Evolutionary conservation across 1,140 invertebrate genomes (phyloP), one percentile per base, ranked within the genome.

Genomic region (Eupristina koningsbergeri): DNA sequence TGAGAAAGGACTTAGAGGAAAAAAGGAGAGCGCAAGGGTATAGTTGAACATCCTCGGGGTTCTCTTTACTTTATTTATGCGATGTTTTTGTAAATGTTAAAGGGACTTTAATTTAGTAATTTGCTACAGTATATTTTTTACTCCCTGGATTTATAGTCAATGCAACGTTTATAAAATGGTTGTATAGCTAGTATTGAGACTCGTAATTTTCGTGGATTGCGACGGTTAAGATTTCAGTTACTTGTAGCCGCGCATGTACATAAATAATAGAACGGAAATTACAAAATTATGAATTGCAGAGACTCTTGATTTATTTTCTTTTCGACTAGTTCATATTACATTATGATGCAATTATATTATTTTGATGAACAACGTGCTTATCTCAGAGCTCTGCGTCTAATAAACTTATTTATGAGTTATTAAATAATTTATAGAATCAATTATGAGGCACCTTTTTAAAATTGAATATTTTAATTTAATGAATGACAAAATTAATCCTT

Each of bases 41-140:
- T 34, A 31, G 47, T 75, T 34, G n/a, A 75, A 22, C 19, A 75
- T 75, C 73, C 73, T 75, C 9, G n/a, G 73, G 47, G 41, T 75
- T 31, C 73, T 50, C 45, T 50, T 53, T 34, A 41, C 17, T n/a
- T 75, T 75, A 34, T 53, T 75, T 75, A 50, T 22, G 6, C 73
- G 31, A 50, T 34, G 9, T 31, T 75, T 75, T 75, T 34, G 45
- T 31, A 50, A 75, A 50, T 75, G 17, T 31, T 75, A 50, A 75
- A 75, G 22, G 29, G 11, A 53, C 45, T 75, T 47, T 41, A 71
- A 71, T 71, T 71, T 75, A 50, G 73, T 53, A 31, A 53, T 53
- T 75, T 75, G 45, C 29, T 17, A 15, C 5, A 31, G 47, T 50
- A 22, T n/a, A 19, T 39, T 77, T 77, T 71, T 41, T 71, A 39